A percentile compares a stretch with the other conserved stretches of the same genome.
phyloP scores from a whole-genome alignment of 2,113 vertebrate species.

The Actenoides hombroni region DNA sequence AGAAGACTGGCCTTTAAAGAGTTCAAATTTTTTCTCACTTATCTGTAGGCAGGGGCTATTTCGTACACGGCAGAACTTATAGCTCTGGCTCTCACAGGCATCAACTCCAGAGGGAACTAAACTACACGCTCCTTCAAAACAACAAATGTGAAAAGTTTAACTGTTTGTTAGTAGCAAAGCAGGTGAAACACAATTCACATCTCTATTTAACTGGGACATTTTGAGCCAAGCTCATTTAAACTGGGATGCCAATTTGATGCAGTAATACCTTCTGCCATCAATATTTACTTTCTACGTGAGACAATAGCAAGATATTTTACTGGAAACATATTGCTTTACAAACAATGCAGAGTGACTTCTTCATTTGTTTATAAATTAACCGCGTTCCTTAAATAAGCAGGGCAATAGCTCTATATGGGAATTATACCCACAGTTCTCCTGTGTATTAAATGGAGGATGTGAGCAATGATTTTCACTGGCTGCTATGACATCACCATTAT shows the following conservation, averaged over 20 bases:
- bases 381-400: slow-evolving; percentile 66
- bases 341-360: slow-evolving; percentile 47
- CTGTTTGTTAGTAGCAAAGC: not conserved
- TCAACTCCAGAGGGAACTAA: not conserved
- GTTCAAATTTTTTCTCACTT: not conserved
- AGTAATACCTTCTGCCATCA: not conserved
- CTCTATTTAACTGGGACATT: not conserved
- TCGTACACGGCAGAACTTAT: not conserved
- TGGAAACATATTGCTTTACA: slow-evolving; percentile 45
- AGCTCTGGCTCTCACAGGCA: not conserved
- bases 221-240: not conserved
- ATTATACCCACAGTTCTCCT: slow-evolving; percentile 59
- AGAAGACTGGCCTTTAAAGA: not conserved
- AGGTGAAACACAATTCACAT: not conserved
- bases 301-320: slow-evolving; percentile 18
- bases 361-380: slow-evolving; percentile 72
- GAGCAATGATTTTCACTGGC: slow-evolving; percentile 65
- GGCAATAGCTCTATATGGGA: slow-evolving; percentile 38
- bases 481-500: slow-evolving; percentile 75
- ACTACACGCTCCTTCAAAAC: not conserved
- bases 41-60: not conserved
- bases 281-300: slow-evolving; percentile 20
- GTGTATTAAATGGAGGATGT: slow-evolving; percentile 65
- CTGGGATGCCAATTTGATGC: not conserved
- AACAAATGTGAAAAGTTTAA: not conserved